A percentile compares a stretch with the other conserved stretches of the same genome.
Evolutionary conservation across 2,797 vertebrate species (phyloP).

Genomic region (Falco novaeseelandiae): DNA sequence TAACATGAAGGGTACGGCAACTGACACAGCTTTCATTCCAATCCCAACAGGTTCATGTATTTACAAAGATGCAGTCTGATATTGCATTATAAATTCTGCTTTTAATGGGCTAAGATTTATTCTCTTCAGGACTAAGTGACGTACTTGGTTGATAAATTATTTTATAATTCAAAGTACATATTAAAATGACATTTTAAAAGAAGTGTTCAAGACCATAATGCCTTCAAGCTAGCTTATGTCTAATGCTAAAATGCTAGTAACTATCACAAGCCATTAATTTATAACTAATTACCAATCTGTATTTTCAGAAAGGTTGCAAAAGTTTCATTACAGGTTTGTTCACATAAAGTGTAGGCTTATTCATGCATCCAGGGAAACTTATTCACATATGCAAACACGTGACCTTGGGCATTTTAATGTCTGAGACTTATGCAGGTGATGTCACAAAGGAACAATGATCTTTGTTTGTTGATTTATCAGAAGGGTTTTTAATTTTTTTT

Average conservation of each 20-base stretch:
- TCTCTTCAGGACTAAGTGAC: background rate
- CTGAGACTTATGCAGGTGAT: background rate
- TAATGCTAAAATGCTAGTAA: background rate
- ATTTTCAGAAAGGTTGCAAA: background rate
- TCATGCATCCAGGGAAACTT: background rate
- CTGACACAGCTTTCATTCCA: background rate
- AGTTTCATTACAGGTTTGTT: background rate
- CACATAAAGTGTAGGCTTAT: background rate
- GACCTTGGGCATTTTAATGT: background rate
- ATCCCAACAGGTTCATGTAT: background rate
- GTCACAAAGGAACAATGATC: background rate
- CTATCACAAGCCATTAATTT: background rate
- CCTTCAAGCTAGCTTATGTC: background rate
- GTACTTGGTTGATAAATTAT: background rate
- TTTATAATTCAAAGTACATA: background rate
- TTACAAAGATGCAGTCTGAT: background rate
- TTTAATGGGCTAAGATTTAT: background rate
- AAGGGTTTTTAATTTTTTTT: background rate
- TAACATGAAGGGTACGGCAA: background rate
- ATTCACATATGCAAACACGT: background rate
- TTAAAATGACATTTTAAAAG: background rate
- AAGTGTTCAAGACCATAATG: background rate
- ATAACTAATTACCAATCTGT: background rate
- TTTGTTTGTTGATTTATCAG: background rate
- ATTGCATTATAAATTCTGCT: background rate